phyloP scores from a whole-genome alignment of 2,888 invertebrate genomes.

The Apotomis capreana region DNA sequence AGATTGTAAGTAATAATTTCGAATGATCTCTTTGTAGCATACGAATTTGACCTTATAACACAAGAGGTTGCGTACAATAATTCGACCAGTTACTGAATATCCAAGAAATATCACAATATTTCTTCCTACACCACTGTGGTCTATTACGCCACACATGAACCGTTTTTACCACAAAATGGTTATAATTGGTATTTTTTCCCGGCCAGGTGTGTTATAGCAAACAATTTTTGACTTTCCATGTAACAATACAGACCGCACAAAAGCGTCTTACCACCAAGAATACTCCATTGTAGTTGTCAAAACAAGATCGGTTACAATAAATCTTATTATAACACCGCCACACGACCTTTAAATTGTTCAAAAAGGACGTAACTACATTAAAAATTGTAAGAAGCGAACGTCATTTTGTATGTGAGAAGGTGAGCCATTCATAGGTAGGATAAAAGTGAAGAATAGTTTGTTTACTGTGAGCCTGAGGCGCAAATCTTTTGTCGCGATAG shows the following conservation, averaged over 20 bases:
- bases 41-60: too few relatives aligned
- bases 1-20: too few relatives aligned
- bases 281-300: constrained; percentile 77
- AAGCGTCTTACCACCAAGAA: constrained; percentile 71
- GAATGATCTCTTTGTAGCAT: too few relatives aligned
- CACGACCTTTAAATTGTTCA: constrained; percentile 60
- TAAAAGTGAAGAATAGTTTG: constrained; percentile 63
- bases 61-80: too few relatives aligned
- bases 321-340: constrained; percentile 79
- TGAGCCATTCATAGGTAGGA: constrained; percentile 63
- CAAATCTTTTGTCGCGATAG: constrained; percentile 63
- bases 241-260: constrained; percentile 78
- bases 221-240: constrained; percentile 70
- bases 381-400: not conserved
- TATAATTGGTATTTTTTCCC: constrained; percentile 47
- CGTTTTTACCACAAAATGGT: constrained; percentile 19
- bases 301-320: constrained; percentile 84
- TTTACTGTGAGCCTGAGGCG: constrained; percentile 63
- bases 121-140: not conserved
- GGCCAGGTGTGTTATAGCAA: constrained; percentile 69
- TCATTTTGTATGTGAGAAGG: not conserved
- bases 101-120: too few relatives aligned
- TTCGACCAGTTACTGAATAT: too few relatives aligned
- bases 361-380: not conserved
- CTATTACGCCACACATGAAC: constrained; percentile 9